These are phyloP conservation scores for Tetrax tetrax DNA, from an alignment of 2,113 vertebrate species.

Conservation along the genomic window DNA sequence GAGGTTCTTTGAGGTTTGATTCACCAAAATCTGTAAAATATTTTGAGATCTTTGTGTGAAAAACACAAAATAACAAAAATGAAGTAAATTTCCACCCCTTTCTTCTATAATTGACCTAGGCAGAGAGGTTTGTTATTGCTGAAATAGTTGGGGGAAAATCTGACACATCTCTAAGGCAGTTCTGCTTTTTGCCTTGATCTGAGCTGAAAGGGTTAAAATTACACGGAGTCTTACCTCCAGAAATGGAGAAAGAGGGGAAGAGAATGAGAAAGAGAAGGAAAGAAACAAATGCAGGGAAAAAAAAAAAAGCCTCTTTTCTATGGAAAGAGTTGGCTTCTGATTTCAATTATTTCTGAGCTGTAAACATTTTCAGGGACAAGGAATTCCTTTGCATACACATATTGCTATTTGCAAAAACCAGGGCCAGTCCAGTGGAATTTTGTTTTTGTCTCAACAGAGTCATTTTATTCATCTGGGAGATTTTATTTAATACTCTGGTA, in stretches of 20 bases:
- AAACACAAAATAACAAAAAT: not conserved
- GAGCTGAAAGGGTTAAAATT: constrained; percentile 27
- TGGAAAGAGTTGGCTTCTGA: constrained; percentile 65
- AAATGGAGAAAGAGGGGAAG: not conserved
- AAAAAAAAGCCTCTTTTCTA: not conserved
- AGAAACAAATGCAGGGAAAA: not conserved
- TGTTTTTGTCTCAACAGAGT: constrained; percentile 59
- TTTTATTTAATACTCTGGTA: constrained; percentile 62
- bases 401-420: constrained; percentile 64
- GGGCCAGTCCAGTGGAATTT: constrained; percentile 63
- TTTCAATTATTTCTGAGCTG: constrained; percentile 70
- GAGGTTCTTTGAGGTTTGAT: not conserved
- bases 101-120: not conserved
- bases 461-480: constrained; percentile 59
- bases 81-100: not conserved
- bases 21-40: not conserved
- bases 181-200: not conserved
- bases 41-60: not conserved
- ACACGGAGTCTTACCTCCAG: not conserved
- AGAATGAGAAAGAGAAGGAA: not conserved
- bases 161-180: not conserved
- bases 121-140: not conserved
- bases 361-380: constrained; percentile 74
- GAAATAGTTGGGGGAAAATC: not conserved
- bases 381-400: constrained; percentile 70